Base-by-base conservation (phyloP, 1,140 invertebrate genomes). In the Plutomurus gul region DNA sequence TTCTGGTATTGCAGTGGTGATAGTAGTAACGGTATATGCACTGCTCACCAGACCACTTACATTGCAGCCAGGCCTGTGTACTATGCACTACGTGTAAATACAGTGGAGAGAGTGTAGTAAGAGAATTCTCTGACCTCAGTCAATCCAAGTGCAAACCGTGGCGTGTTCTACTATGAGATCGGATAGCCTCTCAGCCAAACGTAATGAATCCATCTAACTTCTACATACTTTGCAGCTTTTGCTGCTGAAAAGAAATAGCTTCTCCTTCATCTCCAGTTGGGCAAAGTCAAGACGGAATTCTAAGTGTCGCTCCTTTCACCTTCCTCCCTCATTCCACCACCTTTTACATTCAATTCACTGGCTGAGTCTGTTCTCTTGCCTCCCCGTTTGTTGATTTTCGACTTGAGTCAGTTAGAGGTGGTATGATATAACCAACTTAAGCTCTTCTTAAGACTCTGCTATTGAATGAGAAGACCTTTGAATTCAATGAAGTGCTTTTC, bases 371-470 rank as follows among this genome's bases (percentile, higher is more conserved):
- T 36, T 60, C 71, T 47, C 40, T 22, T 71, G 13, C 30, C 37
- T 43, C 75, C 43, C 65, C 76, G 43, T 78, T 78, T 78, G 76
- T 78, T 78, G 65, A 72, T 78, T 78, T 77, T 78, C 73, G 30
- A 78, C 76, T 78, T 18, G 30, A 33, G 10, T 33, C 22, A 13
- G 18, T 18, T 20, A n/a, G n/a, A 22, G 4, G 39, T 71, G 30
- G n/a, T 40, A 22, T 37, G n/a, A n/a, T n/a, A n/a, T n/a, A n/a
- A n/a, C n/a, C n/a, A n/a, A n/a, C n/a, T n/a, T n/a, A n/a, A n/a
- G n/a, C n/a, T n/a, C n/a, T n/a, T n/a, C n/a, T n/a, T n/a, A n/a
- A n/a, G n/a, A n/a, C n/a, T n/a, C n/a, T n/a, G n/a, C n/a, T n/a
- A n/a, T n/a, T n/a, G n/a, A n/a, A n/a, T n/a, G n/a, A n/a, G n/a